Evolutionary conservation across 2,797 vertebrate genomes (phyloP).

Genomic region (Miichthys miiuy): DNA sequence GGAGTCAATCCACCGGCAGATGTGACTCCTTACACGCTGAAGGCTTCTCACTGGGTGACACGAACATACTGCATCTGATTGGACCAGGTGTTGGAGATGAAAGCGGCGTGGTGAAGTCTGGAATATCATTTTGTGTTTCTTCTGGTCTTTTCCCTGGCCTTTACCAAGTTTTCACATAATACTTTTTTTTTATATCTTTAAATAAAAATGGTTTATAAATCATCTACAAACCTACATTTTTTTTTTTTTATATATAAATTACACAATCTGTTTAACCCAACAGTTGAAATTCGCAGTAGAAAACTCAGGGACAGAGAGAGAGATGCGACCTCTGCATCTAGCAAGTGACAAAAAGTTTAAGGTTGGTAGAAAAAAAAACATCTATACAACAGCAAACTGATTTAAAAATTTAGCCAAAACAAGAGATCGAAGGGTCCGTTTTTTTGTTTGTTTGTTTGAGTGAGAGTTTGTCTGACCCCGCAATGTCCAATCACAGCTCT

Average conservation of each 20-base stretch:
- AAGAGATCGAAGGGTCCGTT: slow-evolving; percentile 50
- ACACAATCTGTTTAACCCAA: slow-evolving; percentile 62
- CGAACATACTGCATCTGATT: slow-evolving; percentile 30
- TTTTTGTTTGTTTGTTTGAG: background rate
- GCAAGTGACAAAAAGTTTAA: slow-evolving; percentile 62
- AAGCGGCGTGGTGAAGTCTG: slow-evolving; percentile 42
- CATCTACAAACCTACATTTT: slow-evolving; percentile 73
- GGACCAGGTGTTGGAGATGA: slow-evolving; percentile 35
- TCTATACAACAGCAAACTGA: slow-evolving; percentile 72
- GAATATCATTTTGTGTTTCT: slow-evolving; percentile 26
- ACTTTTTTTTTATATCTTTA: slow-evolving; percentile 58
- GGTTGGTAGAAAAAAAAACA: slow-evolving; percentile 67
- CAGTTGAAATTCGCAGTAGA: slow-evolving; percentile 67
- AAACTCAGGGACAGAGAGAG: slow-evolving; percentile 65
- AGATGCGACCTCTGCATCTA: slow-evolving; percentile 60
- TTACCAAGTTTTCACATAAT: slow-evolving; percentile 48
- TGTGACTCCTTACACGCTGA: slow-evolving; percentile 4
- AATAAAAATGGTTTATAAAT: slow-evolving; percentile 79
- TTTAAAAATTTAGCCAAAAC: slow-evolving; percentile 58
- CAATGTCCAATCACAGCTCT: slow-evolving; percentile 29
- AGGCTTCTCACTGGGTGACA: slow-evolving; percentile 14
- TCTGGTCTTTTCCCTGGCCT: slow-evolving; percentile 51
- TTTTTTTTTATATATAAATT: slow-evolving; percentile 75
- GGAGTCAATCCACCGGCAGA: slow-evolving; percentile 39
- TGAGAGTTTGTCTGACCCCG: slow-evolving; percentile 45